Base-by-base conservation (phyloP, 2,113 vertebrate genomes). In the Otolemur garnettii region DNA sequence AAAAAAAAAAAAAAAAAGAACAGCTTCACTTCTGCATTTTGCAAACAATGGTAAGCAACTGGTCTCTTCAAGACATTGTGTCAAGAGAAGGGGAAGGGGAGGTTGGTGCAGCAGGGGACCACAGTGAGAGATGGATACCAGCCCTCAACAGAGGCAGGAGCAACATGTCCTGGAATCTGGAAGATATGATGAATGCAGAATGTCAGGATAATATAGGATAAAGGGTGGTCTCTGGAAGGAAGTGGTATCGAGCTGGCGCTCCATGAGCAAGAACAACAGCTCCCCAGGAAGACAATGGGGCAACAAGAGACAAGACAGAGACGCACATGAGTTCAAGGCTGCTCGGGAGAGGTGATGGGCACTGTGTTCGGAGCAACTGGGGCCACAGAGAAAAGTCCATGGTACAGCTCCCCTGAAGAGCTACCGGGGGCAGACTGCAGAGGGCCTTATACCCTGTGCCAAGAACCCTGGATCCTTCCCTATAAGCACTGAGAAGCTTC, bases 391-490 rank as follows among this genome's bases (percentile, higher is more conserved):
- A 2, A n/a, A 50, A 2, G 14, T 35, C 33, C 10, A 12, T 0
- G 9, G 60, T 1, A 19, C 11, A 24, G n/a, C n/a, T n/a, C n/a
- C n/a, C n/a, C n/a, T n/a, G 15, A 26, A 91, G 69, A 55, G 2
- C 13, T 8, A 5, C 30, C 0, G 6, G 4, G 57, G 18, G n/a
- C n/a, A 9, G 35, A 7, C 15, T 5, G 26, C 0, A 0, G 1
- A 33, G 62, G 42, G 33, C 28, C 45, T 42, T 2, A 30, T 6
- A 4, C 0, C n/a, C 11, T 11, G 21, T 7, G 4, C 21, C 26
- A 19, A 22, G 15, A 28, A 59, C 77, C n/a, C 81, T 60, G 33
- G 10, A 1, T 12, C 17, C 10, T 87, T 50, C 53, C 22, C 8
- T 0, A 1, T 0, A 1, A n/a, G 38, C 93, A 57, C 11, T 1